Conservation (phyloP, 2,888 invertebrate genomes). For the Rhorus exstirpatorius region DNA sequence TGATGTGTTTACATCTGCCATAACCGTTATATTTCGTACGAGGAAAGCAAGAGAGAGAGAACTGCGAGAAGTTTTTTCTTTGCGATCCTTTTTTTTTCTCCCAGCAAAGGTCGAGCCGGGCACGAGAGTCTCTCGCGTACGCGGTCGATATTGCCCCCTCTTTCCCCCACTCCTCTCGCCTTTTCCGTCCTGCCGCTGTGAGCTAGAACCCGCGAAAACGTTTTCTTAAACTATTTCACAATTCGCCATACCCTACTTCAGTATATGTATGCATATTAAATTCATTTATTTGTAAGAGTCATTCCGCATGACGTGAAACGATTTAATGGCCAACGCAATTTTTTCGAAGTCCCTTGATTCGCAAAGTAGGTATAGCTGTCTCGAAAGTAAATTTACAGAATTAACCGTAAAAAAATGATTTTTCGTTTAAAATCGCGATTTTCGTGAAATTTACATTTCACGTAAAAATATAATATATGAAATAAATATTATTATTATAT, state of each 20-base stretch:
- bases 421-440: no score
- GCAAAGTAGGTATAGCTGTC: no score
- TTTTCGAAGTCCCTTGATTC: neutral
- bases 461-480: no score
- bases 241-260: constrained; percentile 13
- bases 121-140: constrained; percentile 55
- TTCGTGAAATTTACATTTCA: no score
- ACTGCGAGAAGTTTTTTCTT: constrained; percentile 49
- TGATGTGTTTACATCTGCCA: constrained; percentile 14
- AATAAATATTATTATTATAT: no score
- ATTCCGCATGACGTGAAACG: constrained; percentile 12
- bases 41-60: constrained; percentile 33
- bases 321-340: neutral
- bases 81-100: constrained; percentile 31
- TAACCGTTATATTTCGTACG: constrained; percentile 46
- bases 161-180: constrained; percentile 32
- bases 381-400: no score
- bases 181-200: neutral
- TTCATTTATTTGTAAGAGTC: neutral
- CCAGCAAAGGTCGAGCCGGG: constrained; percentile 39
- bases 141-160: constrained; percentile 60
- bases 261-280: constrained; percentile 4
- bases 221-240: constrained; percentile 8
- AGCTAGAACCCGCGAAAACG: constrained; percentile 32
- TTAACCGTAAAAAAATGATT: no score